Evolutionary conservation across 1,140 invertebrate genomes (phyloP).

Genomic region (Rhyzopertha dominica): DNA sequence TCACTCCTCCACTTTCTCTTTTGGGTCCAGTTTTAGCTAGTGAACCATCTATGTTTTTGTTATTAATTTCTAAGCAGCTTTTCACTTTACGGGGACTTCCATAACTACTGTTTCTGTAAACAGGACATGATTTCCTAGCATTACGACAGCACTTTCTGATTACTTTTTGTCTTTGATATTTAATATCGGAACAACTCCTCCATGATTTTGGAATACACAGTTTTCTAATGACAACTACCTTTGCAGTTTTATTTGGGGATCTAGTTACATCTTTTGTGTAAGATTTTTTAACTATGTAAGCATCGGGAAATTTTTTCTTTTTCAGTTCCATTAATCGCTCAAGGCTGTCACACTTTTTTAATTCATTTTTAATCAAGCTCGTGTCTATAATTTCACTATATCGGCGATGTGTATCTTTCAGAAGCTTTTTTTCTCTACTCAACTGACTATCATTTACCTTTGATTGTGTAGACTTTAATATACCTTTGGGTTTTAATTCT

Average conservation of each 20-base stretch:
- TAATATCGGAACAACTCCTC: slow-evolving; percentile 43
- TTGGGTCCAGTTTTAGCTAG: too few species aligned
- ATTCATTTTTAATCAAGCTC: slow-evolving; percentile 31
- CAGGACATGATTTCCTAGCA: slow-evolving; percentile 41
- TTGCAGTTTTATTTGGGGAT: slow-evolving; percentile 28
- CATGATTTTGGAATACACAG: slow-evolving; percentile 39
- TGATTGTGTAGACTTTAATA: too few species aligned
- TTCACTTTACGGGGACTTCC: slow-evolving; percentile 14
- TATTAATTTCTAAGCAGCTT: slow-evolving; percentile 20
- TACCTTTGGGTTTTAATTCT: slow-evolving; percentile 30
- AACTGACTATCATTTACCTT: too few species aligned
- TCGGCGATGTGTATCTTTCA: slow-evolving; percentile 18
- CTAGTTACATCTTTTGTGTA: slow-evolving; percentile 25
- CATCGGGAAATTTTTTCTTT: slow-evolving; percentile 40
- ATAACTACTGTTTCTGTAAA: slow-evolving; percentile 19
- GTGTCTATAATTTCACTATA: slow-evolving; percentile 35
- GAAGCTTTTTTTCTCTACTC: slow-evolving; percentile 11
- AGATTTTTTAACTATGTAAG: slow-evolving; percentile 36
- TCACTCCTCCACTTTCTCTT: too few species aligned
- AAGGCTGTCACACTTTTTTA: slow-evolving; percentile 39
- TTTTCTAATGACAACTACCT: slow-evolving; percentile 32
- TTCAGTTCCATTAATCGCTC: slow-evolving; percentile 32
- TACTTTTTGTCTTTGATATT: slow-evolving; percentile 27
- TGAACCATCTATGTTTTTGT: too few species aligned
- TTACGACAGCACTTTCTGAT: slow-evolving; percentile 42